Base-by-base conservation (phyloP, 1,140 invertebrate genomes). In the Euglossa dilemma region DNA sequence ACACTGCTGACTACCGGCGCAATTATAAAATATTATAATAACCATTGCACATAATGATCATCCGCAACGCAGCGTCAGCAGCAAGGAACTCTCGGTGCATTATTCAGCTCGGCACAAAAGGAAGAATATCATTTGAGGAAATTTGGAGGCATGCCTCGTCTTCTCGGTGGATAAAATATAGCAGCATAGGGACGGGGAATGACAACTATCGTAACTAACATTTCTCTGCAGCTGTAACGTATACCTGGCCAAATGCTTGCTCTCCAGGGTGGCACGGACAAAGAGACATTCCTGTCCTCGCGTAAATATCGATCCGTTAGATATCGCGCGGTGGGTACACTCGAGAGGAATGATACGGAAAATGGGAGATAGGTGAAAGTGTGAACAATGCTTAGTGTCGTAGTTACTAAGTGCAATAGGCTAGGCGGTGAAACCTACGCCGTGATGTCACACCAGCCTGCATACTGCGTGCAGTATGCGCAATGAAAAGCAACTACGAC, bases 331-430 rank as follows among this genome's bases (percentile, higher is more conserved):
- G 36, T 61, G 78, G 80, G 63, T 73, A 73, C 80, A 87, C 90
- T 89, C 85, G 63, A 75, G 84, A 83, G 82, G 89, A 91, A 90
- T 91, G 85, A 85, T 87, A 70, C 36, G 90, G 88, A 85, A 91
- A 92, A 92, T 88, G 90, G 79, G 80, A 90, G 91, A 90, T 90
- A 90, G 90, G 88, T 87, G 90, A 91, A 89, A 91, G 91, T 90
- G 87, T 83, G 88, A 90, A 91, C 90, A 91, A 90, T 89, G 88
- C 85, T 82, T 56, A 66, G 82, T 87, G 84, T 87, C 82, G 64
- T 50, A 82, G 81, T 84, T 89, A 84, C 77, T 69, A 45, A 74
- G 76, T 66, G 74, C 20, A 66, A 56, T 36, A n/a, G 45, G 47
- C 43, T 45, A 45, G 23, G 23, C 16, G 56, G 47, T 61, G 78